Conservation (phyloP, 2,888 invertebrate species). For the Acutogordius australiensis region DNA sequence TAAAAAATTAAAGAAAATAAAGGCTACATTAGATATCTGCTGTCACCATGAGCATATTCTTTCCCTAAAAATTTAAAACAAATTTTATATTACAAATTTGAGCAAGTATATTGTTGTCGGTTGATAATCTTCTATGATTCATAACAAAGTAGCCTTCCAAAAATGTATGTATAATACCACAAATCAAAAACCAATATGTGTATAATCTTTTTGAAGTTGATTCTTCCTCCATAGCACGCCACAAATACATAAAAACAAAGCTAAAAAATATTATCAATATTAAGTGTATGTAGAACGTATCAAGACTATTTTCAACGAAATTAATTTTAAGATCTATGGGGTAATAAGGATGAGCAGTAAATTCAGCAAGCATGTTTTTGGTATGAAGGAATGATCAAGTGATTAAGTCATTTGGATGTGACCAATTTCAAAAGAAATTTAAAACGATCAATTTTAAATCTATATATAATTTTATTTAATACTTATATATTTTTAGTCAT, state of each 20-base stretch:
- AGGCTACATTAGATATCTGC: not conserved
- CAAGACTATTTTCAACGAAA: not conserved
- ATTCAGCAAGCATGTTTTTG: no score
- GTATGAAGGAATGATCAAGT: no score
- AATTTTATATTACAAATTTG: slow-evolving; percentile 11
- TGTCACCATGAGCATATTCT: slow-evolving; percentile 2
- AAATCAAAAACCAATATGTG: not conserved
- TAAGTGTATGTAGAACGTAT: slow-evolving; percentile 2
- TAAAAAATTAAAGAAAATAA: slow-evolving; percentile 4
- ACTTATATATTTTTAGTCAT: no score
- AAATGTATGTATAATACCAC: not conserved
- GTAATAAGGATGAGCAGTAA: not conserved
- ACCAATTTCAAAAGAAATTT: no score
- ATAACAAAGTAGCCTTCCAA: slow-evolving; percentile 7
- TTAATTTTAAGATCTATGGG: not conserved
- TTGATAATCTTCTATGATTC: not conserved
- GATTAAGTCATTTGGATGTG: no score
- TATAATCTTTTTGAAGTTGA: not conserved
- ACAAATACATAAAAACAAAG: not conserved
- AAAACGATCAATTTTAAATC: no score
- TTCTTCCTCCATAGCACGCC: not conserved
- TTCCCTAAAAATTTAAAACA: slow-evolving; percentile 7
- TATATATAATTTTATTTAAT: no score
- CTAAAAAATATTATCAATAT: not conserved
- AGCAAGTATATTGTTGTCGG: not conserved